Evolutionary conservation across 2,888 invertebrate species (phyloP), one percentile per base, ranked within the genome.

Genomic region (Ischnus inquisitorius): DNA sequence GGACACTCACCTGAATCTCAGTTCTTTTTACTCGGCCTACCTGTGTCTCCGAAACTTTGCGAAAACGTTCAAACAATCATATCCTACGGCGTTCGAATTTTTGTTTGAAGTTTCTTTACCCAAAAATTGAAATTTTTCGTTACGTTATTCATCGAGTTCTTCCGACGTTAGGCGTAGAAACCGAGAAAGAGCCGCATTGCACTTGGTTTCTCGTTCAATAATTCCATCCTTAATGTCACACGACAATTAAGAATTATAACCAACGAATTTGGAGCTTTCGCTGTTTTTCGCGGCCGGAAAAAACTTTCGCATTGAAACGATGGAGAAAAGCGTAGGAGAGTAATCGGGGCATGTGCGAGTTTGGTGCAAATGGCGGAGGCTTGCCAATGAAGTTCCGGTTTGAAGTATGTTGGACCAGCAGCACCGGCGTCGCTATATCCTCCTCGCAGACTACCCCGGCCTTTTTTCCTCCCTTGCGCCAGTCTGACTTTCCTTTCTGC

Each of bases 191-290:
- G 4, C 8, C 6, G 1, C 34, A 8, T 8, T 6, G 8, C 34
- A 1, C 4, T 34, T 34, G 5, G 34, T 34, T 34, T 34, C 6
- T 34, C 34, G 10, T 77, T 62, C 74, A 43, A 81, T 81, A 84
- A 81, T 84, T 74, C 67, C 57, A 12, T 48, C 48, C 41, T 75
- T 22, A 54, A 57, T 57, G 46, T 19, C 57, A 48, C 48, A 10
- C 48, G 60, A 22, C 64, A 77, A 83, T 85, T 77, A 79, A 79
- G 79, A 83, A 79, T 83, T 64, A 83, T 83, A 68, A 28, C 71
- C 76, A 65, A 71, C 67, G 71, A 67, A 39, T 39, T 60, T 46
- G 25, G n/a, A 25, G 43, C 43, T 19, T 25, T 16, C 16, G 57
- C 2, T 46, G 12, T 10, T 5, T 1, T 25, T 34, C 39, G 43